These are phyloP conservation scores for Cataglyphis livida DNA, from an alignment of 2,888 invertebrate species.

Conservation along the genomic window DNA sequence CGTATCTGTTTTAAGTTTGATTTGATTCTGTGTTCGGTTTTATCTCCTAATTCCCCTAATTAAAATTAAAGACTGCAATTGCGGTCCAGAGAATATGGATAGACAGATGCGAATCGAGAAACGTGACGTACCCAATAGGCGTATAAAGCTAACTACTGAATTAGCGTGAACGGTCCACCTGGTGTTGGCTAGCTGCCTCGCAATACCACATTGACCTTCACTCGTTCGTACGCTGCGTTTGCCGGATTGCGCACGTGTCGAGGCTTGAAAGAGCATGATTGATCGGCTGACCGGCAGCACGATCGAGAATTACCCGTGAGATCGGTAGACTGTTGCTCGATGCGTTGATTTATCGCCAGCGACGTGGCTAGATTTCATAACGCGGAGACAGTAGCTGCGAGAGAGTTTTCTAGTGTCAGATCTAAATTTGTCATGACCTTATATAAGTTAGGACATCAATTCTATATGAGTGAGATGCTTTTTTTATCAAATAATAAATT, in stretches of 20 bases:
- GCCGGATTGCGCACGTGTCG: constrained; percentile 47
- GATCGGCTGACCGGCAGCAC: constrained; percentile 26
- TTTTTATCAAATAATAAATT: neutral
- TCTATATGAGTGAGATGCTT: neutral
- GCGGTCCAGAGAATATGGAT: neutral
- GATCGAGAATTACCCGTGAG: constrained; percentile 46
- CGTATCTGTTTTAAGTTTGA: neutral
- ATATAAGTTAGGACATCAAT: neutral
- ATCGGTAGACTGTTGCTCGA: constrained; percentile 40
- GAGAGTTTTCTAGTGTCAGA: constrained; percentile 4
- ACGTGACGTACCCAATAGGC: constrained; percentile 37
- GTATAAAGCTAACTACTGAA: constrained; percentile 39
- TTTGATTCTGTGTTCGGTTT: neutral
- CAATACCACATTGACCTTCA: constrained; percentile 34
- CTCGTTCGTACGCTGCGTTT: constrained; percentile 27
- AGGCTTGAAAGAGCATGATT: constrained; percentile 43
- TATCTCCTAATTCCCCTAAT: neutral
- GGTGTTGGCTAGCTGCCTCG: constrained; percentile 29
- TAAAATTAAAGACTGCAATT: neutral
- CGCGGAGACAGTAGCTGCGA: constrained; percentile 20
- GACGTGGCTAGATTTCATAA: constrained; percentile 42
- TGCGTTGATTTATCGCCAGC: constrained; percentile 41
- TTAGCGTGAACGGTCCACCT: constrained; percentile 48
- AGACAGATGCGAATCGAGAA: constrained; percentile 49
- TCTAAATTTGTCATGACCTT: neutral